Evolutionary conservation across 2,113 vertebrate genomes (phyloP).

Genomic region (Corynorhinus townsendii): DNA sequence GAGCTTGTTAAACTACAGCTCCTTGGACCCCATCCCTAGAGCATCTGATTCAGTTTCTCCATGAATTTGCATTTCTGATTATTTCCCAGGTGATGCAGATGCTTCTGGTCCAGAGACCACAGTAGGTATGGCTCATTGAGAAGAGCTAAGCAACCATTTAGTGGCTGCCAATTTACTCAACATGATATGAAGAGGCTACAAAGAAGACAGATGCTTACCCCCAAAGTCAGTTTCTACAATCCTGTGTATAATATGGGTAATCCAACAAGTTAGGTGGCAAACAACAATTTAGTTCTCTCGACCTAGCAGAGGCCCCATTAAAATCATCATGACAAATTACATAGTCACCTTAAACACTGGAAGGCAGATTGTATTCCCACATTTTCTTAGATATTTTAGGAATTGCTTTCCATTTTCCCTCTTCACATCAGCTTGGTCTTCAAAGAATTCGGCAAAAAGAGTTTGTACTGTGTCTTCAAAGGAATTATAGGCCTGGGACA

Average conservation of each 20-base stretch:
- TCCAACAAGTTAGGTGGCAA: background rate
- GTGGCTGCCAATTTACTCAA: background rate
- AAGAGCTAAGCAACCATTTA: background rate
- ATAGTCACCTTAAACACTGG: conserved; percentile 23
- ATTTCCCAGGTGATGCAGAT: background rate
- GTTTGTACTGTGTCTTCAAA: background rate
- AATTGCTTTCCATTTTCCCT: conserved; percentile 19
- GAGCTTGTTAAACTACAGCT: background rate
- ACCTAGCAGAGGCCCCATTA: background rate
- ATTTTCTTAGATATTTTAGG: conserved; percentile 5
- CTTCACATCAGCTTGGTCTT: conserved; percentile 21
- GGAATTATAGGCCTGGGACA: conserved; percentile 15
- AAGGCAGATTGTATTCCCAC: background rate
- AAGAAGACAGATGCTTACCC: background rate
- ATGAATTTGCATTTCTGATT: background rate
- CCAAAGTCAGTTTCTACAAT: background rate
- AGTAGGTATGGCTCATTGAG: background rate
- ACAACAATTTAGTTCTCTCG: background rate
- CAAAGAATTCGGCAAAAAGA: conserved; percentile 10
- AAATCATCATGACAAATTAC: background rate
- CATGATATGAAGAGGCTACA: background rate
- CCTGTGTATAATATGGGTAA: too few relatives aligned
- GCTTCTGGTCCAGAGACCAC: background rate
- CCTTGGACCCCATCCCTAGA: background rate
- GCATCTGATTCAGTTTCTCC: background rate